These are phyloP conservation scores for Halichoerus grypus DNA, from an alignment of 2,113 vertebrate genomes.

Conservation along the genomic window DNA sequence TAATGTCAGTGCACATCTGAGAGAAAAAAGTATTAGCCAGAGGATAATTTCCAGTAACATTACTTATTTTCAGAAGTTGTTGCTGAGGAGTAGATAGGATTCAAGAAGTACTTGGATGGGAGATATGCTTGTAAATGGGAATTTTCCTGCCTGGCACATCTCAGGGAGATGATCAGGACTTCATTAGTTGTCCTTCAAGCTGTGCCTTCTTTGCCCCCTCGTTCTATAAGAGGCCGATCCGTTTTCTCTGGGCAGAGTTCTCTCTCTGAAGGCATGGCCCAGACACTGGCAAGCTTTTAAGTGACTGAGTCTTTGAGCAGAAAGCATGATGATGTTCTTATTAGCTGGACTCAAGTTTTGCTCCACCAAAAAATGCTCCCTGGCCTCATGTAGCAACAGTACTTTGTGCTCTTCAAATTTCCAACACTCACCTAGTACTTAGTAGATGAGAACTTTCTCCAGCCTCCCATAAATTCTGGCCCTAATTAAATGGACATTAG, in stretches of 20 bases:
- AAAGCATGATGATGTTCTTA: neutral
- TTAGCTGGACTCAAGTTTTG: neutral
- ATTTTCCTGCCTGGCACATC: neutral
- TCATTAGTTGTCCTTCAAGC: neutral
- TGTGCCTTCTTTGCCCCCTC: neutral
- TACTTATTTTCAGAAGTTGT: neutral
- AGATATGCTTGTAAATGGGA: neutral
- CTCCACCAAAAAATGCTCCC: neutral
- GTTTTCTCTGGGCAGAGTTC: neutral
- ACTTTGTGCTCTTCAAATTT: neutral
- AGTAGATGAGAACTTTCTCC: neutral
- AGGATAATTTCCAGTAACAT: neutral
- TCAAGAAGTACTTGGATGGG: neutral
- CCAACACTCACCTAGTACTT: neutral
- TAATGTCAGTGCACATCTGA: neutral
- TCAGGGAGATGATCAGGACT: neutral
- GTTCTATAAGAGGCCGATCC: neutral
- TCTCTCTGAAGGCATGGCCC: neutral
- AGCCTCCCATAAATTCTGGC: neutral
- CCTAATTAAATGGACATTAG: neutral
- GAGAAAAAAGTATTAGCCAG: neutral
- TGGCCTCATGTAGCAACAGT: neutral
- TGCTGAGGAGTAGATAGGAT: neutral
- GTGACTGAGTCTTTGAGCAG: neutral
- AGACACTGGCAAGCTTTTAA: neutral